Base-by-base conservation (phyloP, 2,113 vertebrate genomes). In the Sciurus niger region DNA sequence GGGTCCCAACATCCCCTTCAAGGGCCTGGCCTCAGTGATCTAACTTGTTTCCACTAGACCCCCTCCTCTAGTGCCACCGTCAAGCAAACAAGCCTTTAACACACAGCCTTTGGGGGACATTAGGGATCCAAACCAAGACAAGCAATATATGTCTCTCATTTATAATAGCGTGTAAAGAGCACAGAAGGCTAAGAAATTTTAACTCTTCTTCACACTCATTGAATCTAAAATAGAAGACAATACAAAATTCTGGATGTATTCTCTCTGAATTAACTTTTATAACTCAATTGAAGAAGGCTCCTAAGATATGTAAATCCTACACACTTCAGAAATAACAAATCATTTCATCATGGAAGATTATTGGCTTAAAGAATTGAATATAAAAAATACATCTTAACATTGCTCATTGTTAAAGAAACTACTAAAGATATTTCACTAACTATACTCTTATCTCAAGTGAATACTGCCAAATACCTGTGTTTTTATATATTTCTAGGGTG, bases 281-380 rank as follows among this genome's bases (percentile, higher is more conserved):
- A 94, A 95, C 90, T 84, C 90, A 94, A 55, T 84, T 90, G 94
- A 96, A 94, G 95, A 96, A 95, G 40, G 20, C 67, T 60, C 96
- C 77, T 94, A 97, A 97, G 82, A 97, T 96, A 97, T 97, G 95
- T 83, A 97, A 98, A 97, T 97, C 93, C 93, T 91, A 96, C 93
- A 84, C 87, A 94, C 91, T 95, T 97, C 93, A 94, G 88, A 97
- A 96, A 93, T 95, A 97, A 95, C 84, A 96, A 94, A 96, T 93
- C 90, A 90, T 96, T 95, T 96, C 90, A 96, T 85, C 95, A 86
- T 92, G 70, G 96, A 90, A 96, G 96, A 97, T 97, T 97, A 97
- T 76, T 97, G 95, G 60, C 95, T 97, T 96, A 96, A 90, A 89
- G 94, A 95, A 96, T 90, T 88, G 67, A 93, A 86, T 87, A 53